Conservation (phyloP, 2,888 invertebrate species). For the Drosophila silvestris region DNA sequence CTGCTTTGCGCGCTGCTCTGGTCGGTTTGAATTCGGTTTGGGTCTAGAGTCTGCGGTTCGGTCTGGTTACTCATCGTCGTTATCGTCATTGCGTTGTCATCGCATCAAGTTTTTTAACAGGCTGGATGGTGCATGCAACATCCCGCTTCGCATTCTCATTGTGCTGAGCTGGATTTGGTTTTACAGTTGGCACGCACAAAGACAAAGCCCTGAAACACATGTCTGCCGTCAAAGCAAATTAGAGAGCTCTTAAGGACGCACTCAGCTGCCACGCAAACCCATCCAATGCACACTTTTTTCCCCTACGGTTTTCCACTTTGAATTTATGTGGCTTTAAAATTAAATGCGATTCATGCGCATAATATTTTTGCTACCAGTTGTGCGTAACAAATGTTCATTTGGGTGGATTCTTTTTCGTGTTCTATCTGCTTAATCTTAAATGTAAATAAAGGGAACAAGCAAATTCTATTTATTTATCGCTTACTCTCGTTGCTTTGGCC, state of each 20-base stretch:
- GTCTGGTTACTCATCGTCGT: slow-evolving; percentile 31
- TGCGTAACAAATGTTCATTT: slow-evolving; percentile 43
- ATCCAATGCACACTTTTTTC: background rate
- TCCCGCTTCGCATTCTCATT: slow-evolving; percentile 46
- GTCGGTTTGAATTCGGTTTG: background rate
- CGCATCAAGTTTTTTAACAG: slow-evolving; percentile 14
- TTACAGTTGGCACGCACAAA: slow-evolving; percentile 74
- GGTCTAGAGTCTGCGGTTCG: background rate
- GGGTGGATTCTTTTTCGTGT: slow-evolving; percentile 53
- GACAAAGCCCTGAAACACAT: slow-evolving; percentile 75
- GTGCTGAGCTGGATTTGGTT: slow-evolving; percentile 65
- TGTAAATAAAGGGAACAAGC: slow-evolving; percentile 69
- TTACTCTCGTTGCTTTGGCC: slow-evolving; percentile 70
- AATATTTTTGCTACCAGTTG: slow-evolving; percentile 34
- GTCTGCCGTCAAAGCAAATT: slow-evolving; percentile 78
- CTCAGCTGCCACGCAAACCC: slow-evolving; percentile 1
- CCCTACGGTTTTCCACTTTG: background rate
- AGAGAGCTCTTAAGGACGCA: slow-evolving; percentile 60
- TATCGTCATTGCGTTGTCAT: slow-evolving; percentile 27
- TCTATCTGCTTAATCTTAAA: slow-evolving; percentile 73
- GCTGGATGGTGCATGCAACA: slow-evolving; percentile 21
- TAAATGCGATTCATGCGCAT: slow-evolving; percentile 27
- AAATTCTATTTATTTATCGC: slow-evolving; percentile 81
- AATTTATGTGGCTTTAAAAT: slow-evolving; percentile 47
- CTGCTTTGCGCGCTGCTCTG: slow-evolving; percentile 18